Base-by-base conservation (phyloP, 2,888 invertebrate genomes). In the Chaetoderma sp. region DNA sequence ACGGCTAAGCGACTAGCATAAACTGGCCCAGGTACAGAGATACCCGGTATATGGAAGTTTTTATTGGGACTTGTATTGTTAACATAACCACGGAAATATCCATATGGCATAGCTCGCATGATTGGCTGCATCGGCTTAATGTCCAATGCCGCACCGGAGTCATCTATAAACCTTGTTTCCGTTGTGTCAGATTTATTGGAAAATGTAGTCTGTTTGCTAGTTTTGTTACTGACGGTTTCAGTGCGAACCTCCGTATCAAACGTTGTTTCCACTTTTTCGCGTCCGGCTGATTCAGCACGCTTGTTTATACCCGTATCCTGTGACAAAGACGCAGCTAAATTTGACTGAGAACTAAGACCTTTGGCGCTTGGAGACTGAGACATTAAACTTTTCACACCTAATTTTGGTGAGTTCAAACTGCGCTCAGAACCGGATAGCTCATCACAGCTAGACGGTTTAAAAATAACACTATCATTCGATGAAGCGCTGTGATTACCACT, bases 51-150 rank as follows among this genome's bases (percentile, higher is more conserved):
- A 66, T 82, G 82, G 59, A 80, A 79, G 44, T 78, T 75, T 25
- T 77, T 76, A 45, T 72, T 71, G 60, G 76, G 71, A 5, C 75
- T 78, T 5, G 79, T 75, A 18, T 77, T 74, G 13, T 76, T 77
- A 8, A 70, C 60, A 55, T 79, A 80, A n/a, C 77, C 77, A 21
- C 79, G 73, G 61, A 78, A 73, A 63, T 77, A 78, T 58, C 79
- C 75, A 67, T 82, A 82, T 33, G 81, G 80, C 73, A 81, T 70
- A n/a, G 80, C 78, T 39, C 88, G 72, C 54, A 86, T 80, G 23
- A 96, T 88, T 1, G 96, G 96, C 73, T 94, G 91, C 96, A 97
- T 97, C 0, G 97, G 96, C 86, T 95, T 90, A 16, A 95, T 93
- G 76, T 92, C 91, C 80, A 91, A 89, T 2, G 89, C 88, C 56